phyloP scores from a whole-genome alignment of 35 echinoderm and acorn worm species.

The Stichopus chloronotus region DNA sequence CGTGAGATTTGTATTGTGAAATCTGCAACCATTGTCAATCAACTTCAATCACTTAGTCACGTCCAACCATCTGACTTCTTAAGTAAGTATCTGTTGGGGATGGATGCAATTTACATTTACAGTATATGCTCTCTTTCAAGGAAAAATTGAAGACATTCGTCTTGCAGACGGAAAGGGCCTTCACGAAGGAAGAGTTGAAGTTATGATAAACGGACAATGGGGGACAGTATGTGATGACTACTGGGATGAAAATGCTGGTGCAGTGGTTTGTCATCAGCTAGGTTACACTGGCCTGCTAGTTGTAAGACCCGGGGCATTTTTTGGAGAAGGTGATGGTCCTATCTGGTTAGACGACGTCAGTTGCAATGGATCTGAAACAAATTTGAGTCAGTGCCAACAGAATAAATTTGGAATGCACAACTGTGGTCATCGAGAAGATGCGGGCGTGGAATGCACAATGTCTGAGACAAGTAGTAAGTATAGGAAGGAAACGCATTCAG shows the following conservation, averaged over 20 bases:
- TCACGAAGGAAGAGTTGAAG: conserved; percentile 21
- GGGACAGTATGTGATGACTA: conserved; percentile 23
- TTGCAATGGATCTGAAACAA: conserved; percentile 51
- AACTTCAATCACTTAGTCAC: neutral
- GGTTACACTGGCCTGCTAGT: neutral
- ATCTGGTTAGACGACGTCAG: conserved; percentile 65
- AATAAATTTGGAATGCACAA: conserved; percentile 56
- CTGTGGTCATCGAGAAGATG: conserved; percentile 66
- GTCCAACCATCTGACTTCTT: no score
- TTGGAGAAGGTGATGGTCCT: conserved; percentile 39
- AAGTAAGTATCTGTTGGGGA: no score
- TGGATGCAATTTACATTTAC: no score
- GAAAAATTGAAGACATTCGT: neutral
- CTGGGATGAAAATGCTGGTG: conserved; percentile 4
- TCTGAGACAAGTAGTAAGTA: no score
- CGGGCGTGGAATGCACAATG: conserved; percentile 42
- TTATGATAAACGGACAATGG: conserved; percentile 31
- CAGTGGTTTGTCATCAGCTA: conserved; percentile 3
- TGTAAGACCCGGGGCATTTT: neutral
- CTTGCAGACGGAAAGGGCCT: neutral
- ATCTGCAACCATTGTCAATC: neutral
- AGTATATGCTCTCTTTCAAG: no score
- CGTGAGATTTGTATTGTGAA: neutral
- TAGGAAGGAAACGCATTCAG: no score
- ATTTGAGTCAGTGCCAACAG: conserved; percentile 59